phyloP scores from a whole-genome alignment of 2,797 vertebrate species.

The Buphagus erythrorhynchus region DNA sequence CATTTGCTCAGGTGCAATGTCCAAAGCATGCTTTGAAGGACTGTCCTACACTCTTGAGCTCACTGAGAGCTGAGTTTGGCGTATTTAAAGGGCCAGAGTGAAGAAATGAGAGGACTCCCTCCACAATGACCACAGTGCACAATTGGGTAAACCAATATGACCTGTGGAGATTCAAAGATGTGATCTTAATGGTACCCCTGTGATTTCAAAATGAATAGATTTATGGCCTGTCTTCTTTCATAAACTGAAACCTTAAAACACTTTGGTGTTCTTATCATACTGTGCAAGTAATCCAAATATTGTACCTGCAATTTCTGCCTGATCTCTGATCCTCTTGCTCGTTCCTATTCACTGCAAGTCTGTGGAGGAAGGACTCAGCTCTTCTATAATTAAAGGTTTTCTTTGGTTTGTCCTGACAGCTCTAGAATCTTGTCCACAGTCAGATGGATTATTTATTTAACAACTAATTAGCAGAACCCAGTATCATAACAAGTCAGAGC shows the following conservation, averaged over 20 bases:
- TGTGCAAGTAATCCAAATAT: neutral
- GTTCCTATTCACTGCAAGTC: neutral
- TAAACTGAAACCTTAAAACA: neutral
- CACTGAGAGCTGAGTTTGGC: neutral
- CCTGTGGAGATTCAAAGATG: neutral
- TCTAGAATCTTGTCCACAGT: constrained; percentile 4
- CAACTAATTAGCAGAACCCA: constrained; percentile 30
- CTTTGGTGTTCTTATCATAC: neutral
- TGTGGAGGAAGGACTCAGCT: neutral
- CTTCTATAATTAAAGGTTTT: constrained; percentile 7
- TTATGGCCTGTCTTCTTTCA: neutral
- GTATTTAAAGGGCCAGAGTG: neutral
- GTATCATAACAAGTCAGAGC: neutral
- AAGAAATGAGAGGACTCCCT: neutral
- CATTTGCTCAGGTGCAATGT: neutral
- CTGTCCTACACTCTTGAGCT: neutral
- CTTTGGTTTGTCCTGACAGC: neutral
- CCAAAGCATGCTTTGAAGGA: neutral
- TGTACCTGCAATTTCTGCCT: neutral
- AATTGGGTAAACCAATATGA: neutral
- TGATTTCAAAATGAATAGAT: neutral
- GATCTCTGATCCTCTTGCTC: neutral
- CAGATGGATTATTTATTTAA: constrained; percentile 33
- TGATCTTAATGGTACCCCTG: neutral
- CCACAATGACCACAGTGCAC: neutral